Evolutionary conservation across 1,140 invertebrate genomes (phyloP).

Genomic region (Habropoda laboriosa): DNA sequence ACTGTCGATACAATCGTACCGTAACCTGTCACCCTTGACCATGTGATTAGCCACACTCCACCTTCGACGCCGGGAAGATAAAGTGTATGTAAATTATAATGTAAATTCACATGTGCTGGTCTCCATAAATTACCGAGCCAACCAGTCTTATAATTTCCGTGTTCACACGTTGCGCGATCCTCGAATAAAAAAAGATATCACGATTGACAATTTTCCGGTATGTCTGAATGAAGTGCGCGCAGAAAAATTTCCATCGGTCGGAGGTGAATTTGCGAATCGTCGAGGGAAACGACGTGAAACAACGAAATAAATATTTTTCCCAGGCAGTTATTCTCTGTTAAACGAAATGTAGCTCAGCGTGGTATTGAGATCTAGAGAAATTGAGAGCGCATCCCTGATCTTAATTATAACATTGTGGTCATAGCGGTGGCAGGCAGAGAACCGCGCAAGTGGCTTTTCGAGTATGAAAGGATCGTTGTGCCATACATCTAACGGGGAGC

Average conservation of each 20-base stretch:
- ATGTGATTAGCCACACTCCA: conserved; percentile 11
- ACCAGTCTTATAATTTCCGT: conserved; percentile 17
- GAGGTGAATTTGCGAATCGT: no score
- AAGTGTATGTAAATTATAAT: conserved; percentile 45
- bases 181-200: no score
- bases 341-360: not conserved
- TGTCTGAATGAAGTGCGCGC: not conserved
- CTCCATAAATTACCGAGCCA: not conserved
- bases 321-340: no score
- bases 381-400: conserved; percentile 37
- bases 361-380: not conserved
- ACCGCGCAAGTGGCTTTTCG: conserved; percentile 63
- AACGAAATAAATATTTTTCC: no score
- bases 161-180: not conserved
- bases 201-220: conserved; percentile 1
- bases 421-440: conserved; percentile 30
- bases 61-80: conserved; percentile 22
- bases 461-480: conserved; percentile 72
- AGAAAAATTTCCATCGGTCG: not conserved
- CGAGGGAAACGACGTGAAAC: no score
- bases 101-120: conserved; percentile 42
- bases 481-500: conserved; percentile 68
- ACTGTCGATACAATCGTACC: conserved; percentile 17
- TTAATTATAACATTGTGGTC: conserved; percentile 46
- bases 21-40: conserved; percentile 53